A percentile compares a stretch with the other conserved stretches of the same genome.
These are phyloP conservation scores for Bathynomus jamesi DNA, from an alignment of 1,140 invertebrate genomes.

Conservation along the genomic window DNA sequence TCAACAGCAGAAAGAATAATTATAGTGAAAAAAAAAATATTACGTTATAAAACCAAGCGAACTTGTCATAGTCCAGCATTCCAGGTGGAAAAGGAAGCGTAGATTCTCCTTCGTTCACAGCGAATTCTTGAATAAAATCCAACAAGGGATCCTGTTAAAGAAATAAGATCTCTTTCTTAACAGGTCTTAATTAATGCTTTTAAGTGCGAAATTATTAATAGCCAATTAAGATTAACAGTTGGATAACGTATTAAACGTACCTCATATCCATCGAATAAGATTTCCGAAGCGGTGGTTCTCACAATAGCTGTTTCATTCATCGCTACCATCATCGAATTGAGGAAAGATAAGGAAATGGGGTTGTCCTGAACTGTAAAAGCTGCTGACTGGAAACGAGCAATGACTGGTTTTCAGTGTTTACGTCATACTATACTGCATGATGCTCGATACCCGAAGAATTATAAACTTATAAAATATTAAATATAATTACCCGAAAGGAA, in stretches of 20 bases:
- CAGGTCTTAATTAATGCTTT: not conserved
- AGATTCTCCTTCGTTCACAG: no score
- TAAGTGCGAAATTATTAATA: no score
- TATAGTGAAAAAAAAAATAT: no score
- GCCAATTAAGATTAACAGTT: not conserved
- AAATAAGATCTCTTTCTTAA: not conserved
- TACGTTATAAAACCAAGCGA: conserved; percentile 16
- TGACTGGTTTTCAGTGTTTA: no score
- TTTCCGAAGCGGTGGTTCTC: not conserved
- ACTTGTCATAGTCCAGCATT: conserved; percentile 9
- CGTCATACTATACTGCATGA: no score
- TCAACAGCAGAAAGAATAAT: no score
- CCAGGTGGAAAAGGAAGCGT: not conserved
- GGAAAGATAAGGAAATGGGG: not conserved
- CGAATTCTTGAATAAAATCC: not conserved
- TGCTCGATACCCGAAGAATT: no score
- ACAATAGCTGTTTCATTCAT: not conserved
- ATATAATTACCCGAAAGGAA: no score
- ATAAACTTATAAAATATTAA: no score
- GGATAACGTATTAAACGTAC: not conserved
- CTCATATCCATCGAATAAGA: conserved; percentile 2
- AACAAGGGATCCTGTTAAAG: conserved; percentile 14
- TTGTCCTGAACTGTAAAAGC: not conserved
- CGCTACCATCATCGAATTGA: not conserved
- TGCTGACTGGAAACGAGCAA: conserved; percentile 9